Percentiles rank a stretch among this genome's conserved stretches.
These are phyloP conservation scores for Oncopeltus fasciatus DNA, from an alignment of 1,140 invertebrate species.

Conservation along the genomic window DNA sequence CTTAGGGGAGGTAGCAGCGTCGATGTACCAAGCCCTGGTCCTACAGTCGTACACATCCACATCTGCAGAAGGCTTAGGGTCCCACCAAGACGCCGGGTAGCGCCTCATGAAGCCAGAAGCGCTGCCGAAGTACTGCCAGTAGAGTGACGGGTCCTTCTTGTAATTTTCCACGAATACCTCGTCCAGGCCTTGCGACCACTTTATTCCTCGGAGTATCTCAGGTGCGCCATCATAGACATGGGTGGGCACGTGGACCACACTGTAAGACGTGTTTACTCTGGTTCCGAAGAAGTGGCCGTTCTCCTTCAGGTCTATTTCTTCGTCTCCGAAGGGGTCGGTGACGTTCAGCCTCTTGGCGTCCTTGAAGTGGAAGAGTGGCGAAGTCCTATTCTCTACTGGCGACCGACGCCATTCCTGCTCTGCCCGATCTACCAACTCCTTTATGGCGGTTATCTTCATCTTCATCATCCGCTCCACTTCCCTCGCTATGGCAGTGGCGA, in stretches of 20 bases:
- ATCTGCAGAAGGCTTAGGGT: no score
- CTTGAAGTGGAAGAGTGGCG: no score
- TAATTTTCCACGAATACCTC: slow-evolving; percentile 74
- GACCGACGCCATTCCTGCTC: no score
- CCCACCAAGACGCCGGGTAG: slow-evolving; percentile 48
- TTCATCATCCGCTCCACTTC: no score
- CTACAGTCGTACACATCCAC: slow-evolving; percentile 77
- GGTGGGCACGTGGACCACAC: slow-evolving; percentile 86
- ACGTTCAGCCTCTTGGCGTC: no score
- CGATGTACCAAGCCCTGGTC: slow-evolving; percentile 84
- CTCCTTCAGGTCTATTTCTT: no score
- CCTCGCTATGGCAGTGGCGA: no score
- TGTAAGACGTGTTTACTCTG: slow-evolving; percentile 65
- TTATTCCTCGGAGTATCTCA: slow-evolving; percentile 11
- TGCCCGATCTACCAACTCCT: no score
- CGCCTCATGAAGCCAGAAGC: slow-evolving; percentile 75
- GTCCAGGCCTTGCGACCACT: slow-evolving; percentile 76
- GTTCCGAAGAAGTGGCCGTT: slow-evolving; percentile 72
- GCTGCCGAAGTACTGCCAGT: slow-evolving; percentile 94
- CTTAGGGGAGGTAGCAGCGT: slow-evolving; percentile 87
- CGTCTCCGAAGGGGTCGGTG: no score
- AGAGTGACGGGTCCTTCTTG: slow-evolving; percentile 67
- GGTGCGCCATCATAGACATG: slow-evolving; percentile 70
- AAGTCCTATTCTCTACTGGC: no score
- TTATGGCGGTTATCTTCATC: no score